phyloP scores from a whole-genome alignment of 1,140 invertebrate genomes.

The Drosophila tropicalis region DNA sequence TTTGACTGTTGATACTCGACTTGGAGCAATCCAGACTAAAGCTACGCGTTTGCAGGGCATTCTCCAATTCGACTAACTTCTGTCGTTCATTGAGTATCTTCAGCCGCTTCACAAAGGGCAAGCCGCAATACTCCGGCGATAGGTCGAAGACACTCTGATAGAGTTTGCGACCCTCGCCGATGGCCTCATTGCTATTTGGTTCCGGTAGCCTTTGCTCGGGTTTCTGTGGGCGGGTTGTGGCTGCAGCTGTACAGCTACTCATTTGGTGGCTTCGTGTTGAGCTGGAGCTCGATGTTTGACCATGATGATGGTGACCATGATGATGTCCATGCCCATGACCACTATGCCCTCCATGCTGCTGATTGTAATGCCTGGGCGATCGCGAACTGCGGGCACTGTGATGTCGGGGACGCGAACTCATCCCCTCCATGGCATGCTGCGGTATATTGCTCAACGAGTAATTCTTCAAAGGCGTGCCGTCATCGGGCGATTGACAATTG shows the following conservation, averaged over 20 bases:
- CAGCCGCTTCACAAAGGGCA: conserved; percentile 94
- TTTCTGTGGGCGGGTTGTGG: conserved; percentile 52
- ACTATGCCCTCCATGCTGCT: conserved; percentile 24
- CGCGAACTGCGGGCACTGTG: conserved; percentile 60
- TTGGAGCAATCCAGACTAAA: conserved; percentile 91
- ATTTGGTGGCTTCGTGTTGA: conserved; percentile 44
- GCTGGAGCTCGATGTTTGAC: conserved; percentile 45
- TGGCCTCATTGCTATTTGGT: conserved; percentile 9
- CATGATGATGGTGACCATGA: conserved; percentile 28
- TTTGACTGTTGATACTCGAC: conserved; percentile 84
- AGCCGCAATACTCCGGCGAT: conserved; percentile 93
- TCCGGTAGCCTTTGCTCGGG: conserved; percentile 61
- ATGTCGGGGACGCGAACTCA: conserved; percentile 31
- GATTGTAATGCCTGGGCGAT: conserved; percentile 45
- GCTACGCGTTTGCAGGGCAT: conserved; percentile 88
- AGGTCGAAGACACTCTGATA: conserved; percentile 90
- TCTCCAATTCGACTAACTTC: conserved; percentile 91
- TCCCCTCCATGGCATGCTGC: conserved; percentile 53
- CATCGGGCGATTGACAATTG: conserved; percentile 67
- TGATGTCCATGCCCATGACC: conserved; percentile 16
- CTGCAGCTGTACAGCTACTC: conserved; percentile 23
- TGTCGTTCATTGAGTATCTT: conserved; percentile 94
- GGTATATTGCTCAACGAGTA: conserved; percentile 74
- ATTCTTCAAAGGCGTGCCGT: conserved; percentile 69
- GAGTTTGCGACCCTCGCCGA: conserved; percentile 42